phyloP scores from a whole-genome alignment of 1,140 invertebrate genomes.

The Drosophila funebris region DNA sequence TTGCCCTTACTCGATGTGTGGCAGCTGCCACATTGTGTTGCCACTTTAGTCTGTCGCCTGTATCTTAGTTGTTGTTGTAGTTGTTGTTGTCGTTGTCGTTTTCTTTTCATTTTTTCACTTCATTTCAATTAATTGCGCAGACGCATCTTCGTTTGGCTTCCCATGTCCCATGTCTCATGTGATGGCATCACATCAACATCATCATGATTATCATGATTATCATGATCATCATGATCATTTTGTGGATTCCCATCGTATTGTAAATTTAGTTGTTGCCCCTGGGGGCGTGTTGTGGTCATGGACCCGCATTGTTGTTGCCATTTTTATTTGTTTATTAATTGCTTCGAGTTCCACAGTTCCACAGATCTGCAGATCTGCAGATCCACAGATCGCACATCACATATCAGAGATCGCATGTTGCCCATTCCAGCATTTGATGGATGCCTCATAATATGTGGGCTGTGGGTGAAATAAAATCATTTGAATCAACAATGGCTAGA shows the following conservation, averaged over 20 bases:
- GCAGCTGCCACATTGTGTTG: constrained; percentile 27
- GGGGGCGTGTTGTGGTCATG: constrained; percentile 64
- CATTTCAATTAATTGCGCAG: constrained; percentile 54
- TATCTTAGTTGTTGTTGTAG: constrained; percentile 7
- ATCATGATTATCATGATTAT: constrained; percentile 2
- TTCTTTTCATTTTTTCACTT: constrained; percentile 8
- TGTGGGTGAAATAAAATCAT: constrained; percentile 77
- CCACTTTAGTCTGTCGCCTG: constrained; percentile 24
- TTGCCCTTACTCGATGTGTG: not conserved
- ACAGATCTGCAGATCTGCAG: constrained; percentile 3
- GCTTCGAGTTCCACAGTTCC: constrained; percentile 11
- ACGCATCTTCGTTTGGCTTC: constrained; percentile 47
- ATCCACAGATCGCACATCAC: constrained; percentile 42
- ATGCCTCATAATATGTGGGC: constrained; percentile 63
- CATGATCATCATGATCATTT: constrained; percentile 21
- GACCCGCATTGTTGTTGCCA: constrained; percentile 76
- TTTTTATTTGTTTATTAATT: constrained; percentile 72
- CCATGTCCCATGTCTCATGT: not conserved
- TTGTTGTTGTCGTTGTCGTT: not conserved
- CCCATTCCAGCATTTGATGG: constrained; percentile 50
- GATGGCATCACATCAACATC: not conserved
- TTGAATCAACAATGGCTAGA: constrained; percentile 38
- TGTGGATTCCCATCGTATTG: constrained; percentile 53
- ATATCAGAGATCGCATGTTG: constrained; percentile 35
- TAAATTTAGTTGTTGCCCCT: constrained; percentile 65